Base-by-base conservation (phyloP, 2,797 vertebrate species). In the Brotula barbata region DNA sequence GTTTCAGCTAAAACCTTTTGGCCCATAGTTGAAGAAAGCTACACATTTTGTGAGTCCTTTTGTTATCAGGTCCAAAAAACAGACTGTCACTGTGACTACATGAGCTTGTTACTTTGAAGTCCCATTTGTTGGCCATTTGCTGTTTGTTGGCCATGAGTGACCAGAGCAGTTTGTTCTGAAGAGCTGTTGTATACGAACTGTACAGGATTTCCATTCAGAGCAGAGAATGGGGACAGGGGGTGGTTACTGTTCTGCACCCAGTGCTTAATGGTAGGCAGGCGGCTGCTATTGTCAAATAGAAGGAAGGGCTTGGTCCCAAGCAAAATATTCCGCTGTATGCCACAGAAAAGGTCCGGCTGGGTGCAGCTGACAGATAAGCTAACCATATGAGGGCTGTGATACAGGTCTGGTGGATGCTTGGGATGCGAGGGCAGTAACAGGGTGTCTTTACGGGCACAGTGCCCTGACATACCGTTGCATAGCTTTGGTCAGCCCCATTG, bases 291-390 rank as follows among this genome's bases (percentile, higher is more conserved):
- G 90, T 93, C 93, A 90, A 91, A 92, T 94, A 81, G 77, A 84
- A 94, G 95, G 95, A 97, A 98, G 95, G 94, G 94, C 88, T 95
- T 93, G 96, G 94, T 89, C 93, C 85, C 80, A 73, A 89, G 87
- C 88, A 88, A 90, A 93, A 93, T 93, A 92, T 92, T 85, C 87
- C 85, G 39, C 87, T 86, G 68, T 82, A 83, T 86, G 86, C 84
- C 78, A 84, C 78, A 85, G 78, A 81, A 84, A 84, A 81, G 79
- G 75, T 60, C 63, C 58, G 49, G 49, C 58, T 66, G 49, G 67
- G 69, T 85, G 79, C 77, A 72, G 69, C 34, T 47, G 49, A 64
- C 70, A 89, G 94, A 95, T 97, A 96, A 89, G 83, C 94, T 95
- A 93, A 74, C 88, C 68, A 66, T 86, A 78, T 51, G 53, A 73